Base-by-base conservation (phyloP, 1,140 invertebrate genomes). In the Ostrea denselamellosa region DNA sequence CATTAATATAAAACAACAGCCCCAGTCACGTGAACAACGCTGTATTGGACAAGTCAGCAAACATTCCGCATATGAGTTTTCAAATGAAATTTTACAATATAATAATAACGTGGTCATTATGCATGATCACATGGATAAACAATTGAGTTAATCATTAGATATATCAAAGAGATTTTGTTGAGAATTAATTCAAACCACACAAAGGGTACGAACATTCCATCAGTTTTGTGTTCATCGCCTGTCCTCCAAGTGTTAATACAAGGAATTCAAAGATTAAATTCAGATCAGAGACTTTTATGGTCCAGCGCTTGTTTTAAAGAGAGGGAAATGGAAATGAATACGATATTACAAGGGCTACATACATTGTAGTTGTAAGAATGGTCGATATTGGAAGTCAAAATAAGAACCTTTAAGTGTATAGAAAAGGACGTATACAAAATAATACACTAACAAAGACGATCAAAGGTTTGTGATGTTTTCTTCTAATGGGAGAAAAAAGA, bases 231-330 rank as follows among this genome's bases (percentile, higher is more conserved):
- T 44, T 44, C 56, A 62, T n/a, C 17, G 17, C 56, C n/a, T 62
- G 17, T 14, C 56, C 17, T 17, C n/a, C 8, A 62, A n/a, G n/a
- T 19, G n/a, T n/a, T 19, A 62, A 62, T 62, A 19, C 56, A 71
- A 71, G 12, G 28, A 77, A 77, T 28, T 77, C 68, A 44, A 77
- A 28, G 14, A 77, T 77, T 77, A 28, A 25, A 77, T 77, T 77
- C 28, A 77, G 28, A 28, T 77, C 25, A 77, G 22, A 77, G 25
- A 12, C 28, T 77, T 25, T 77, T 8, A 77, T 77, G 22, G 68
- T 28, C 28, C 14, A 25, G 8, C n/a, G 56, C 14, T 62, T 19
- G 56, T 77, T 25, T 34, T 77, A 28, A 28, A 28, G 22, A 25
- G 68, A 77, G 9, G 68, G 9, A 9, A 77, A 25, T 25, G 28